A percentile compares a stretch with the other conserved stretches of the same genome.
Conservation (phyloP, 1,140 invertebrate species). For the Tetramorium alpestre region DNA sequence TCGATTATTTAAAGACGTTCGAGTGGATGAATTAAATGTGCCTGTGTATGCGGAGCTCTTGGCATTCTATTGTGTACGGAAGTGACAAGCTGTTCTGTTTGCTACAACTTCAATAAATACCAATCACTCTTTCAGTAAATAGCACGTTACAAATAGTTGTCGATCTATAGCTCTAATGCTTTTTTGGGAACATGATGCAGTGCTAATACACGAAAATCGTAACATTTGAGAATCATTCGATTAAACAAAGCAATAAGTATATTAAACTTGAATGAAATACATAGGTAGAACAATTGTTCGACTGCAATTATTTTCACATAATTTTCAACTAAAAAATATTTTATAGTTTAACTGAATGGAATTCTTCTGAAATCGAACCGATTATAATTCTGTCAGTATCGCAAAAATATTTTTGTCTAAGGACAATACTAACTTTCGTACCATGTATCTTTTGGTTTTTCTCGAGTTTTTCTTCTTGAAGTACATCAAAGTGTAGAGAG, state of each 20-base stretch:
- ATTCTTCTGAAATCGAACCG: background rate
- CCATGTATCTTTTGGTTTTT: slow-evolving; percentile 13
- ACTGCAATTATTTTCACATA: background rate
- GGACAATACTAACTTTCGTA: background rate
- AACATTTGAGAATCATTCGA: background rate
- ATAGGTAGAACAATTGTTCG: background rate
- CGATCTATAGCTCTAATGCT: background rate
- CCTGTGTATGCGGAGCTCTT: slow-evolving; percentile 5
- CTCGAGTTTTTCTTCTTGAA: background rate
- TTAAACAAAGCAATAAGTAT: slow-evolving; percentile 7
- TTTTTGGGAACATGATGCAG: background rate
- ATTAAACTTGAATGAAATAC: background rate
- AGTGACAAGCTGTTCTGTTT: slow-evolving; percentile 39
- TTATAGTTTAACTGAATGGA: background rate
- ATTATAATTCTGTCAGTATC: background rate
- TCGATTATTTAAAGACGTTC: slow-evolving; percentile 55
- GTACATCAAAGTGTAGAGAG: slow-evolving; percentile 23
- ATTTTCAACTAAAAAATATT: background rate
- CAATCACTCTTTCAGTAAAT: slow-evolving; percentile 37
- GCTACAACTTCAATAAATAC: slow-evolving; percentile 35
- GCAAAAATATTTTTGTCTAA: slow-evolving; percentile 8
- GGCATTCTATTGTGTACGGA: background rate
- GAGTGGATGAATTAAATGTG: slow-evolving; percentile 41
- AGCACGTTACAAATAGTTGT: slow-evolving; percentile 10
- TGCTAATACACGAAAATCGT: background rate